Conservation (phyloP, 2,797 vertebrate species). For the Cynodonichthys magdalenae region DNA sequence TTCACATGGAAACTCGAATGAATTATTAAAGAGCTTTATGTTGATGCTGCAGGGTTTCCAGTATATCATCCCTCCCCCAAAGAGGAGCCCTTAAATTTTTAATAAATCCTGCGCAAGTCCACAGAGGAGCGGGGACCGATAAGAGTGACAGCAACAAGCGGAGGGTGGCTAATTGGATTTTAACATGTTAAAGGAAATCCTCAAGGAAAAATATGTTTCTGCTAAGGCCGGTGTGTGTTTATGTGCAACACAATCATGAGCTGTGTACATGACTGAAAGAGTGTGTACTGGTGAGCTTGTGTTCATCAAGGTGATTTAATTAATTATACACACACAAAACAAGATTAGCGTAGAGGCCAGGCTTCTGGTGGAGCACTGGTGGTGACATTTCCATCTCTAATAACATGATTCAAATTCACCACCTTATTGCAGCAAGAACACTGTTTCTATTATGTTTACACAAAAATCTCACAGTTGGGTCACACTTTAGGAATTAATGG, state of each 20-base stretch:
- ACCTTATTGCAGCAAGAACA: constrained; percentile 29
- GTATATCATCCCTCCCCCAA: constrained; percentile 62
- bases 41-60: constrained; percentile 78
- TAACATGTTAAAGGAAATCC: constrained; percentile 48
- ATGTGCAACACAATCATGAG: not conserved
- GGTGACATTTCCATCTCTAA: constrained; percentile 51
- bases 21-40: constrained; percentile 77
- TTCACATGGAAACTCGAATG: constrained; percentile 63
- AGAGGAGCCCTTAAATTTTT: constrained; percentile 68
- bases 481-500: constrained; percentile 27
- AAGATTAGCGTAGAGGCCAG: constrained; percentile 43
- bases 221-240: constrained; percentile 1
- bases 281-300: constrained; percentile 2
- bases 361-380: constrained; percentile 20
- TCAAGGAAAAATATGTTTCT: constrained; percentile 19
- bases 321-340: constrained; percentile 37
- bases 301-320: constrained; percentile 51
- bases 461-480: constrained; percentile 27
- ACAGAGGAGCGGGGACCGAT: constrained; percentile 52
- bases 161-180: constrained; percentile 70
- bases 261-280: not conserved
- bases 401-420: constrained; percentile 56
- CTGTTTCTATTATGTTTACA: constrained; percentile 32
- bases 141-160: constrained; percentile 61
- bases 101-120: constrained; percentile 62